A percentile compares a stretch with the other conserved stretches of the same genome.
These are phyloP conservation scores for Siniperca knerii DNA, from an alignment of 2,113 vertebrate genomes.

Conservation along the genomic window DNA sequence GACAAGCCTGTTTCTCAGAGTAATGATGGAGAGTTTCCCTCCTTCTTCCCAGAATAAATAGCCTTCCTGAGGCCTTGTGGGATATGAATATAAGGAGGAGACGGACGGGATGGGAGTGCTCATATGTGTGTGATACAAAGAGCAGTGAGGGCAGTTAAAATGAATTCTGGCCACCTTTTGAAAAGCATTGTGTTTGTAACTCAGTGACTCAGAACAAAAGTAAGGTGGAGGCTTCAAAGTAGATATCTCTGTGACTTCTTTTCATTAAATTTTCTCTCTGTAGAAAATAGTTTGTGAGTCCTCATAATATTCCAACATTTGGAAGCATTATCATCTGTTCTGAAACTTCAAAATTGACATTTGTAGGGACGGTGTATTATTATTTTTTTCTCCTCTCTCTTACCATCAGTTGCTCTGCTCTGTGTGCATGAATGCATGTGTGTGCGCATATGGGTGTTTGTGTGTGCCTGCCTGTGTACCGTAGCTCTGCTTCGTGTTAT, in stretches of 20 bases:
- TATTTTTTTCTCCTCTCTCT: not conserved
- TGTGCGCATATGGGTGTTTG: conserved; percentile 13
- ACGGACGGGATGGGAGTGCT: not conserved
- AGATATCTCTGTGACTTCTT: not conserved
- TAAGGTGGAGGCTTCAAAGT: not conserved
- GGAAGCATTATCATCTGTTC: not conserved
- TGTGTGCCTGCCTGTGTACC: conserved; percentile 50
- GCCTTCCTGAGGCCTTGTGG: conserved; percentile 44
- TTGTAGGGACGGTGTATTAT: not conserved
- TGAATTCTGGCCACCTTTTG: conserved; percentile 2
- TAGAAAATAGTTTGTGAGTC: not conserved
- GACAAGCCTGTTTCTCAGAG: conserved; percentile 40
- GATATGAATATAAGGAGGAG: conserved; percentile 30
- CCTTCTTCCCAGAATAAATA: conserved; percentile 51
- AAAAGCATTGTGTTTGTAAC: conserved; percentile 4
- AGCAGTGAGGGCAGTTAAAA: conserved; percentile 8
- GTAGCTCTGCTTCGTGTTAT: conserved; percentile 54
- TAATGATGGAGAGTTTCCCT: conserved; percentile 64
- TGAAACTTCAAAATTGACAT: not conserved
- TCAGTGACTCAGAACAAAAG: conserved; percentile 9
- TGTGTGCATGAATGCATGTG: conserved; percentile 6
- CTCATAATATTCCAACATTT: conserved; percentile 2
- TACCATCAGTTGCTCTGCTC: conserved; percentile 27
- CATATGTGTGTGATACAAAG: not conserved
- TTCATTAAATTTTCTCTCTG: not conserved